Conservation (phyloP, 2,888 invertebrate species). For the Cybosia mesomella region DNA sequence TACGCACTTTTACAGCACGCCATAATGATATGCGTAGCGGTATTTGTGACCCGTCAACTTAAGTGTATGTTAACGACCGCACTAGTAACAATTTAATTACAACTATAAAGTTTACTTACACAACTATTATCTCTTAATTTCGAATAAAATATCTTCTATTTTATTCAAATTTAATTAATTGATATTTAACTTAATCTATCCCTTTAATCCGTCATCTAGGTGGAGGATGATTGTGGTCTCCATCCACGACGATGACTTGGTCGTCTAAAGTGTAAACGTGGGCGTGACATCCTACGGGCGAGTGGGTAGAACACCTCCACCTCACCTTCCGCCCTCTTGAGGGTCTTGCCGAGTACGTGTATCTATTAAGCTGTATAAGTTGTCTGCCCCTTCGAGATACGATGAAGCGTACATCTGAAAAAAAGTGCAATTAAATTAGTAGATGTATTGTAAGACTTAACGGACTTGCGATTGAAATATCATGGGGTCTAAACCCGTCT, state of each 20-base stretch:
- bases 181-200: neutral
- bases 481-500: too few relatives aligned
- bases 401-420: constrained; percentile 36
- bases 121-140: neutral
- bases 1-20: neutral
- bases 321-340: constrained; percentile 24
- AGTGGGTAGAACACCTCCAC: constrained; percentile 29
- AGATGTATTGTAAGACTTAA: neutral
- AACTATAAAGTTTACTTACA: too few relatives aligned
- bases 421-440: neutral
- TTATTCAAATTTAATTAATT: neutral
- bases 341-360: constrained; percentile 51
- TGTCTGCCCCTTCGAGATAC: constrained; percentile 57
- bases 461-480: too few relatives aligned
- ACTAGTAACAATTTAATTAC: neutral
- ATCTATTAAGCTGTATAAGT: constrained; percentile 57
- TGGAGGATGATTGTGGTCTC: constrained; percentile 32
- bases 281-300: constrained; percentile 20
- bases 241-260: constrained; percentile 27
- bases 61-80: neutral
- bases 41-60: neutral
- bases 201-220: constrained; percentile 3
- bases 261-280: constrained; percentile 31
- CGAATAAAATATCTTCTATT: neutral
- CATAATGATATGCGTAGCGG: too few relatives aligned